Evolutionary conservation across 2,797 vertebrate genomes (phyloP).

Genomic region (Tiaroga cobitis): DNA sequence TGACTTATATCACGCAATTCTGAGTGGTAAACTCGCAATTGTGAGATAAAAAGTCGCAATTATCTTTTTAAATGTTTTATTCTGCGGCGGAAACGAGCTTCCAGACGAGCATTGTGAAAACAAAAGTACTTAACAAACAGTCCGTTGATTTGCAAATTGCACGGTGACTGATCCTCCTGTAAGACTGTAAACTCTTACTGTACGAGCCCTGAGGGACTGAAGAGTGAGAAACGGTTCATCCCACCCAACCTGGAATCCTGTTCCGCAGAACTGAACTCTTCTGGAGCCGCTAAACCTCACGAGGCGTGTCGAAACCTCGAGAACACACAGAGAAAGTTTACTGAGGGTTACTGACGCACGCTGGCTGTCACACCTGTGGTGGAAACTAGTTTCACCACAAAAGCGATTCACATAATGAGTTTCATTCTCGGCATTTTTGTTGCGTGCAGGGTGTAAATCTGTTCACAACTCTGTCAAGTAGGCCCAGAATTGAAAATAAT

Average conservation of each 20-base stretch:
- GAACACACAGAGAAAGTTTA: not conserved
- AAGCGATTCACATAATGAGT: not conserved
- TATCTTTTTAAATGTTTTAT: too few species aligned
- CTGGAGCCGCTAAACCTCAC: not conserved
- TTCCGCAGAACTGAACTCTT: not conserved
- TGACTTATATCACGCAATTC: too few species aligned
- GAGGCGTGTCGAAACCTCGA: not conserved
- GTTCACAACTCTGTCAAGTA: not conserved
- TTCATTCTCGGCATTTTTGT: not conserved
- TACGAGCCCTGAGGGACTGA: not conserved
- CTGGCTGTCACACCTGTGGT: not conserved
- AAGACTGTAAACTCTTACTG: not conserved
- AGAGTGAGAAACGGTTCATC: not conserved
- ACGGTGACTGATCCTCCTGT: not conserved
- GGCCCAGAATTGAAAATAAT: not conserved
- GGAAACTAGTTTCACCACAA: not conserved
- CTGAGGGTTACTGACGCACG: not conserved
- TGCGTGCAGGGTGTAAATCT: not conserved
- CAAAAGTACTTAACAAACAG: not conserved
- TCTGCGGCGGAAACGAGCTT: too few species aligned
- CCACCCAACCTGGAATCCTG: not conserved
- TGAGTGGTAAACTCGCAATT: too few species aligned
- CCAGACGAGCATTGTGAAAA: too few species aligned
- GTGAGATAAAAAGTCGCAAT: too few species aligned
- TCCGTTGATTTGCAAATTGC: too few species aligned